Evolutionary conservation across 2,888 invertebrate species (phyloP), one percentile per base, ranked within the genome.

Genomic region (Pachycephus smyrnensis): DNA sequence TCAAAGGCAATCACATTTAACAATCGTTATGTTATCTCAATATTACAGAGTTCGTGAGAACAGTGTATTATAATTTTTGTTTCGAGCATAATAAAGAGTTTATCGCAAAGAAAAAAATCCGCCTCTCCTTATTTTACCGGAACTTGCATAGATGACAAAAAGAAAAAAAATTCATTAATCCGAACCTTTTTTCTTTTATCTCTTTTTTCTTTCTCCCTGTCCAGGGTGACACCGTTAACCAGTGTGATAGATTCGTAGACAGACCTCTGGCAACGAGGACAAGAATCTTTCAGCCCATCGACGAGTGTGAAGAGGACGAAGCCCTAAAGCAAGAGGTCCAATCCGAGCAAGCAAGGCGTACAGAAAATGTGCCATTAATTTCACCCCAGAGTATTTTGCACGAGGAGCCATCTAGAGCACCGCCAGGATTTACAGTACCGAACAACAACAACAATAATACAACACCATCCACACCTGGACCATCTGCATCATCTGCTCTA

Each of bases 151-250:
- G 23, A 55, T 23, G 23, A 2, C 6, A 55, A 55, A 55, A 55
- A 23, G 15, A 55, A 11, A 33, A 75, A 79, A 73, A 75, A 80
- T 79, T 75, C 78, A 75, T 82, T 83, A 80, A 80, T 80, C 33
- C 81, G 77, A 82, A 79, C 37, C 77, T 75, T 81, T 68, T 77
- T 32, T 79, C 23, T 55, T 55, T 40, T 15, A 40, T 40, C 15
- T 40, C 40, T 79, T 82, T 77, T 69, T 75, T 81, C 37, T 78
- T 78, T 75, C 32, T 30, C n/a, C 68, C 73, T 35, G 11, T 73
- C 35, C 76, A 87, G 87, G 83, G 36, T 11, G 81, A 84, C 68
- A 74, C 73, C 36, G 84, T 87, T 75, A 84, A 83, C 69, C 81
- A 84, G 84, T 76, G 35, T 30, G 82, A 80, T 71, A 32, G 84